Evolutionary conservation across 2,113 vertebrate species (phyloP).

Genomic region (Odontophorus gujanensis): DNA sequence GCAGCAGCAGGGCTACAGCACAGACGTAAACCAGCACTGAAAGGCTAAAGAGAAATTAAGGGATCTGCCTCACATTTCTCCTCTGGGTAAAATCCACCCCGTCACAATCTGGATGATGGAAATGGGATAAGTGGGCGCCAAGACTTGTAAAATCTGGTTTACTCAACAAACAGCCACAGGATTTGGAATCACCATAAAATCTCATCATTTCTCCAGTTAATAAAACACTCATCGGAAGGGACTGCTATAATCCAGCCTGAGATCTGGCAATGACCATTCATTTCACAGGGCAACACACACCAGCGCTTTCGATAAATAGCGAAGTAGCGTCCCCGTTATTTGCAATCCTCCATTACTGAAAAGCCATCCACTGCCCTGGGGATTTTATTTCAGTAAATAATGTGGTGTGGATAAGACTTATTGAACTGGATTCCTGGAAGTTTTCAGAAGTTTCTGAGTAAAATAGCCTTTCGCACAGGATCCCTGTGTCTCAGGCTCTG

Average conservation of each 20-base stretch:
- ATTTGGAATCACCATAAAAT: constrained; percentile 6
- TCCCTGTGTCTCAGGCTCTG: background rate
- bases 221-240: constrained; percentile 44
- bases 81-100: background rate
- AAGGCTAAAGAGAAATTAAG: constrained; percentile 16
- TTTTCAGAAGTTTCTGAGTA: background rate
- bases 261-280: background rate
- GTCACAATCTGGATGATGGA: background rate
- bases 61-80: background rate
- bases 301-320: background rate
- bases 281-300: background rate
- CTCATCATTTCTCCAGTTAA: constrained; percentile 47
- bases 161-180: background rate
- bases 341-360: background rate
- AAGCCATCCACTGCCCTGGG: background rate
- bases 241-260: background rate
- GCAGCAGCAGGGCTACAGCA: constrained; percentile 11
- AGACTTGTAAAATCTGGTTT: constrained; percentile 39
- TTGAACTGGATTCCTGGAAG: background rate
- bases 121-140: background rate
- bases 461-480: background rate
- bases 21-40: background rate
- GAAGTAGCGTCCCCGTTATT: background rate
- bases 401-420: background rate
- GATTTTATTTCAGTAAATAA: constrained; percentile 5